Percentiles rank a stretch among this genome's conserved stretches.
Evolutionary conservation across 2,113 vertebrate genomes (phyloP).

Genomic region (Petromus typicus): DNA sequence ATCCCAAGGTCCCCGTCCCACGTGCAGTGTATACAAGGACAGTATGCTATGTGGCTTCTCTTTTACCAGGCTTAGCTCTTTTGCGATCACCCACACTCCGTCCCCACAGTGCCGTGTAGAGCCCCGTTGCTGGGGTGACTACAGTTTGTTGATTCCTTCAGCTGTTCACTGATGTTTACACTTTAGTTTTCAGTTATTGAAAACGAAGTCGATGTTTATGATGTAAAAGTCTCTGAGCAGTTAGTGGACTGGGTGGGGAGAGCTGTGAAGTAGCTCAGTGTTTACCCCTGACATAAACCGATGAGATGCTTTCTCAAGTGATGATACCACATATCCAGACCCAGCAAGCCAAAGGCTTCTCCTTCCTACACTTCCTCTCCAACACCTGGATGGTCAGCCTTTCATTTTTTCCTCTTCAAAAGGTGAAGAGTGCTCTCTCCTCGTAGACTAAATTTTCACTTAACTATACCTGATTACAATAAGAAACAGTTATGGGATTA

Average conservation of each 20-base stretch:
- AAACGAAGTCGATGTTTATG: too few species aligned
- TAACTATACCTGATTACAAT: neutral
- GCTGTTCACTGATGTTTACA: too few species aligned
- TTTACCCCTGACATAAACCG: neutral
- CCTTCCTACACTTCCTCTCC: neutral
- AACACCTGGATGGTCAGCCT: neutral
- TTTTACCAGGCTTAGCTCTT: neutral
- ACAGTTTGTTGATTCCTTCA: too few species aligned
- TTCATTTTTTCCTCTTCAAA: neutral
- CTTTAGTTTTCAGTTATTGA: too few species aligned
- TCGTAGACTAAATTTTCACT: neutral
- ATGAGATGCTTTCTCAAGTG: neutral
- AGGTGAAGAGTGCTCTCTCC: neutral
- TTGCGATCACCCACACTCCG: too few species aligned
- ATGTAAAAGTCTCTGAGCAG: too few species aligned
- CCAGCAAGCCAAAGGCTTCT: neutral
- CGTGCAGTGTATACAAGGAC: neutral
- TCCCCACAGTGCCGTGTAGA: too few species aligned
- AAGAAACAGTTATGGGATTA: neutral
- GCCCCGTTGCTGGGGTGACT: too few species aligned
- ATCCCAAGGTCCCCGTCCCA: neutral
- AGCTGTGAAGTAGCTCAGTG: neutral
- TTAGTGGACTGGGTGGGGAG: too few species aligned
- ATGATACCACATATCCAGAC: too few species aligned
- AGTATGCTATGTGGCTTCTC: neutral